Conservation (phyloP, 2,113 vertebrate genomes). For the Drymodes brunneopygia region DNA sequence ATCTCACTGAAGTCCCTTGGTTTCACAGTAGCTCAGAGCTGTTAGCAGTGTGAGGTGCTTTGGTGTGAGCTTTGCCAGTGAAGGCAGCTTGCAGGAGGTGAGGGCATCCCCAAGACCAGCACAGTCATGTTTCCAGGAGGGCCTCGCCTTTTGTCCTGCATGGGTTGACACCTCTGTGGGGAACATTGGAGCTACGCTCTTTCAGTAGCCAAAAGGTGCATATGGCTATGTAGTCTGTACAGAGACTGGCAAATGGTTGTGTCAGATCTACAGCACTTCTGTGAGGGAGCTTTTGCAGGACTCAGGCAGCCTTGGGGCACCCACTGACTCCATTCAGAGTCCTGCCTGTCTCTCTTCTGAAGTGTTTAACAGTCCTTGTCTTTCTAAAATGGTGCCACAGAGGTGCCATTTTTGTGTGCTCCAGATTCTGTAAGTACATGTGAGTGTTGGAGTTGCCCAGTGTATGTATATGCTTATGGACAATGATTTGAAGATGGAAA, state of each 20-base stretch:
- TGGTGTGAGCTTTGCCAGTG: background rate
- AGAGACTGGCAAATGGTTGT: background rate
- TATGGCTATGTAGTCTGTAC: background rate
- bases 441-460: background rate
- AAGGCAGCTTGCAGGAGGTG: background rate
- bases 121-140: background rate
- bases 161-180: background rate
- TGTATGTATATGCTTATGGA: background rate
- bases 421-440: background rate
- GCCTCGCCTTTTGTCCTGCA: background rate
- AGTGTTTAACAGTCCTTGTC: background rate
- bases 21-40: background rate
- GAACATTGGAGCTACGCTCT: background rate
- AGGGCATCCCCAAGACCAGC: background rate
- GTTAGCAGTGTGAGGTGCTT: background rate
- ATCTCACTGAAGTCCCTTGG: background rate
- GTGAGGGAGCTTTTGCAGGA: background rate
- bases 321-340: background rate
- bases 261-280: background rate
- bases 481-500: background rate
- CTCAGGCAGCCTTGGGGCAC: background rate
- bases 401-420: background rate
- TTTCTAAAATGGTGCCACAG: background rate
- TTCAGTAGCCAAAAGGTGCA: background rate
- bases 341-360: background rate